Evolutionary conservation across 2,113 vertebrate genomes (phyloP), one percentile per base, ranked within the genome.

Genomic region (Pachypanchax playfairii): DNA sequence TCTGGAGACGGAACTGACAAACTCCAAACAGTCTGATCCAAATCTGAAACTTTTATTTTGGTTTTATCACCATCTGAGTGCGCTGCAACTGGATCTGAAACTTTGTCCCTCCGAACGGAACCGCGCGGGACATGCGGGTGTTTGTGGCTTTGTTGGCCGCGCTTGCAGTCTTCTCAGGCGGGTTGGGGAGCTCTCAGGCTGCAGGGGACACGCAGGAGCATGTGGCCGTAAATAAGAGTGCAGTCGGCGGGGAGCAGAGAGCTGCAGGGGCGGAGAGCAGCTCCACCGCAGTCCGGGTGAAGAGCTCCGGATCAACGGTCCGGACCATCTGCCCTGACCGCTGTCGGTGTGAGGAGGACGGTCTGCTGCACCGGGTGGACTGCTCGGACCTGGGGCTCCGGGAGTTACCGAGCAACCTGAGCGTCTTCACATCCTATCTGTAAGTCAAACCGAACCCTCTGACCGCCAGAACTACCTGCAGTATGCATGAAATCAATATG

Each of bases 341-440:
- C 70, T 87, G 85, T 5, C 80, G 78, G 54, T 82, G 85, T 56
- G 78, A 78, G 59, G 70, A 63, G 78, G 78, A 80, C 83, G 85
- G 85, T 38, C 70, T 66, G 43, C 75, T 82, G 61, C 78, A 74
- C 39, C 61, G 80, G 65, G 73, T 78, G 58, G 85, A 87, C 79
- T 87, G 85, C 74, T 75, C 80, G 24, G 85, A 87, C 75, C 80
- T 54, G 68, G 85, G 80, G 5, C 83, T 87, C 68, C 76, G 62
- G 44, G 68, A 78, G 18, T 7, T 64, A 1, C 85, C 85, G 44
- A 47, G 35, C 52, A 74, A 84, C 68, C 80, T 87, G 50, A 85
- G 79, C 71, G 73, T 84, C 11, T 84, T 87, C 65, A 85, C 83
- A 0, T 82, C 83, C 2, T 87, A 80, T 71, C 85, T 87, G 85